Evolutionary conservation across 2,113 vertebrate genomes (phyloP).

Genomic region (Caloenas nicobarica): DNA sequence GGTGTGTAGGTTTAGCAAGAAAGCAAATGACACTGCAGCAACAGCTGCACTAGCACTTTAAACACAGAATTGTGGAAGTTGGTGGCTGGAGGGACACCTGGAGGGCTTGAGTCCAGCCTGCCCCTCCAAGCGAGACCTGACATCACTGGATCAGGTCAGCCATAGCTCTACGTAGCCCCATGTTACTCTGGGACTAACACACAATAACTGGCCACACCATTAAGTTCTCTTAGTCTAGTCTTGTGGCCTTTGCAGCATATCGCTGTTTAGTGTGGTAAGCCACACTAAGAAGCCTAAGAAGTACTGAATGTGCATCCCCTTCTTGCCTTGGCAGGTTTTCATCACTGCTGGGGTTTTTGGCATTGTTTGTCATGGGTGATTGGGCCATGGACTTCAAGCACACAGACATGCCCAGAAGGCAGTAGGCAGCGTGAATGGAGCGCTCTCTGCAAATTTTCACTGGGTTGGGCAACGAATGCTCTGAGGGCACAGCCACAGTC

Average conservation of each 20-base stretch:
- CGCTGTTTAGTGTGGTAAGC: neutral
- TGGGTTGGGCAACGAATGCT: accelerated
- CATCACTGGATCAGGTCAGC: neutral
- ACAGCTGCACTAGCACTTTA: neutral
- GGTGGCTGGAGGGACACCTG: neutral
- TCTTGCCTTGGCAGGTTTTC: neutral
- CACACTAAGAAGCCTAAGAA: neutral
- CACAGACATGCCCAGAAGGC: accelerated
- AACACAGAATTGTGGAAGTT: neutral
- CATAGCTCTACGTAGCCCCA: neutral
- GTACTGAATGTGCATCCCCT: neutral
- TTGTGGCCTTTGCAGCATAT: accelerated
- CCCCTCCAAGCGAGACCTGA: neutral
- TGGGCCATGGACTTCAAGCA: neutral
- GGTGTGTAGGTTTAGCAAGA: neutral
- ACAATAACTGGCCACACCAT: neutral
- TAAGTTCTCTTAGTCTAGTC: neutral
- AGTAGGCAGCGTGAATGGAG: neutral
- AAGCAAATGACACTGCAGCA: neutral
- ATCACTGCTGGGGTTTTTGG: accelerated
- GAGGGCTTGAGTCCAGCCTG: neutral
- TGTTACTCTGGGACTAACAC: neutral
- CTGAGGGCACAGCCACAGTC: neutral
- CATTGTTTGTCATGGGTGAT: neutral
- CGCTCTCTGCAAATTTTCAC: neutral